phyloP scores from a whole-genome alignment of 2,888 invertebrate species.

The Lasius fuliginosus region DNA sequence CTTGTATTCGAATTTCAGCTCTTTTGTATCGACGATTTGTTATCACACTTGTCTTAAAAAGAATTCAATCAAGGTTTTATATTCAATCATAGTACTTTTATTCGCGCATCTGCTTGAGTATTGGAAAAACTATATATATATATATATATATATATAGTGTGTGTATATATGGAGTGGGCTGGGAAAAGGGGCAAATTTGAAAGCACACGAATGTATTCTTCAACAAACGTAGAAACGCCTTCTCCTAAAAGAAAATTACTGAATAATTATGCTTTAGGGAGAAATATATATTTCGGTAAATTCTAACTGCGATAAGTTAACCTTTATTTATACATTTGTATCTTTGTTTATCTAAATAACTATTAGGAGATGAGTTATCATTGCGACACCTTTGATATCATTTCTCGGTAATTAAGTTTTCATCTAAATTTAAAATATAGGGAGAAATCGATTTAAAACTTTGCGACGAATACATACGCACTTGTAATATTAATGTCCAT shows the following conservation, averaged over 20 bases:
- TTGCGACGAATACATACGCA: constrained; percentile 12
- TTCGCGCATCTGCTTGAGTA: constrained; percentile 31
- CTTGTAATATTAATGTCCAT: background rate
- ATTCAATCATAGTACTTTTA: constrained; percentile 51
- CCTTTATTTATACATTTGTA: constrained; percentile 1
- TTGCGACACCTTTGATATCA: background rate
- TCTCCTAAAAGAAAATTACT: background rate
- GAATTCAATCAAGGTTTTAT: constrained; percentile 52
- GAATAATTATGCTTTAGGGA: background rate
- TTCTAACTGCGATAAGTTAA: constrained; percentile 4
- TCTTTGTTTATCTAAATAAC: background rate
- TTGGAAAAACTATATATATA: background rate
- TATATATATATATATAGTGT: background rate
- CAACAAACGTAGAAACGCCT: constrained; percentile 8
- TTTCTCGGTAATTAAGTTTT: background rate
- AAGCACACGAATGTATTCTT: constrained; percentile 23
- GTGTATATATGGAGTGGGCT: background rate
- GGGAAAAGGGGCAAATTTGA: background rate
- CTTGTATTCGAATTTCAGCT: constrained; percentile 64
- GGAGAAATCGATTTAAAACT: background rate
- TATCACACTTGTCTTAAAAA: constrained; percentile 51
- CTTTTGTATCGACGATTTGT: constrained; percentile 59
- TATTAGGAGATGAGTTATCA: background rate
- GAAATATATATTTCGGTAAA: background rate
- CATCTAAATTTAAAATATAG: background rate